Conservation (phyloP, 2,888 invertebrate species). For the Trachelus tabidus region DNA sequence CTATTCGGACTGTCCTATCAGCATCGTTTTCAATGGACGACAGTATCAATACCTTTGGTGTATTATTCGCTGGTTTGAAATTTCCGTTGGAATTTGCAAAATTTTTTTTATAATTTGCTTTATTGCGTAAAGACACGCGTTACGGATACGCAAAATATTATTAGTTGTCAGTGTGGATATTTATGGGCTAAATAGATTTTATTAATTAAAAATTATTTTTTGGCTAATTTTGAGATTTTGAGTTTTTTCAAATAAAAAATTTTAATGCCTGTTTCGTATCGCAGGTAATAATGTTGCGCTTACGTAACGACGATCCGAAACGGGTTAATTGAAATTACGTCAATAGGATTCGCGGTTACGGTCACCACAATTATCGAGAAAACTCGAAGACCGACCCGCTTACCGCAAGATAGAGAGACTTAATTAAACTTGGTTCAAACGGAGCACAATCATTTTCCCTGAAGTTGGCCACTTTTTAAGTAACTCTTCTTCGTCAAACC, state of each 20-base stretch:
- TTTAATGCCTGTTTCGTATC: too few species aligned
- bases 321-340: background rate
- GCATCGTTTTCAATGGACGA: background rate
- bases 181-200: background rate
- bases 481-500: slow-evolving; percentile 16
- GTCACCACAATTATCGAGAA: background rate
- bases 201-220: background rate
- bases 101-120: background rate
- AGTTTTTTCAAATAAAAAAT: too few species aligned
- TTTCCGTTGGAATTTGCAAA: background rate
- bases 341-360: background rate
- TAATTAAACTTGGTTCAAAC: slow-evolving; percentile 48
- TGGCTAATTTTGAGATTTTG: background rate
- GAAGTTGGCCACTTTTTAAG: slow-evolving; percentile 45
- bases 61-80: background rate
- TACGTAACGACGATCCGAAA: background rate
- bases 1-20: background rate
- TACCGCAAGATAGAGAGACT: slow-evolving; percentile 16
- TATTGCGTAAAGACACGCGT: background rate
- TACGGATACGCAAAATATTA: background rate
- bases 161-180: background rate
- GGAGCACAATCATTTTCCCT: slow-evolving; percentile 44
- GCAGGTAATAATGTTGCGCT: background rate
- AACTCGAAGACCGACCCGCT: background rate
- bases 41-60: background rate